phyloP scores from a whole-genome alignment of 2,113 vertebrate species.

The Hippolais icterina region DNA sequence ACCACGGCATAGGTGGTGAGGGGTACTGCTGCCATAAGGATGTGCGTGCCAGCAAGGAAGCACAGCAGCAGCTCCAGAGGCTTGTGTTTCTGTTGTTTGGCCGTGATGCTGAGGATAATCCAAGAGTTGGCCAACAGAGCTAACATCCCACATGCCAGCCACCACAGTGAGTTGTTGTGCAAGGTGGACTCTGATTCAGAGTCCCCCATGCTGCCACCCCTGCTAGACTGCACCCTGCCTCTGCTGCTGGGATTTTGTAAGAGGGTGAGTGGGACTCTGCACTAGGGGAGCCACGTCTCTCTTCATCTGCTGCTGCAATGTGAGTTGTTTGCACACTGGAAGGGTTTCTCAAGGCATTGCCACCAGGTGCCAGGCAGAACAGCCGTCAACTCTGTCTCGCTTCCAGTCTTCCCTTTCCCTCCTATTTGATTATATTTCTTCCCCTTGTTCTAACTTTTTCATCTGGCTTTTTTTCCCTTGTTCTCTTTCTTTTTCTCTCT shows the following conservation, averaged over 20 bases:
- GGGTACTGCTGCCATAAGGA: conserved; percentile 82
- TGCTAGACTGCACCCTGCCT: conserved; percentile 61
- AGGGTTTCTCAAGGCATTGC: conserved; percentile 20
- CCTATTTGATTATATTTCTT: background rate
- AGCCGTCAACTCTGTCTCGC: background rate
- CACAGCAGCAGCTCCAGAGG: conserved; percentile 80
- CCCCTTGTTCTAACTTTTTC: background rate
- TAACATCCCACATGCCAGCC: conserved; percentile 82
- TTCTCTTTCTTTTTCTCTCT: background rate
- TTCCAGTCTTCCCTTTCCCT: background rate
- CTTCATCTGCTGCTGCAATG: conserved; percentile 19
- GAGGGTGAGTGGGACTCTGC: conserved; percentile 38
- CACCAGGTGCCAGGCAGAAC: background rate
- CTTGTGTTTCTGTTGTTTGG: conserved; percentile 83
- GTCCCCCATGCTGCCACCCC: conserved; percentile 71
- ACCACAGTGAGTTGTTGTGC: conserved; percentile 79
- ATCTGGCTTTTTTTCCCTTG: background rate
- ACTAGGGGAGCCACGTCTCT: background rate
- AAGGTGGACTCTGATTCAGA: conserved; percentile 76
- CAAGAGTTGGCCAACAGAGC: conserved; percentile 82
- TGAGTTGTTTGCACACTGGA: background rate
- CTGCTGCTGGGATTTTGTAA: background rate
- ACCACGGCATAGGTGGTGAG: conserved; percentile 81
- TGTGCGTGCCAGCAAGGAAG: conserved; percentile 81
- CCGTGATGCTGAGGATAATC: conserved; percentile 84